These are phyloP conservation scores for Oplegnathus fasciatus DNA, from an alignment of 2,113 vertebrate genomes.

Conservation along the genomic window DNA sequence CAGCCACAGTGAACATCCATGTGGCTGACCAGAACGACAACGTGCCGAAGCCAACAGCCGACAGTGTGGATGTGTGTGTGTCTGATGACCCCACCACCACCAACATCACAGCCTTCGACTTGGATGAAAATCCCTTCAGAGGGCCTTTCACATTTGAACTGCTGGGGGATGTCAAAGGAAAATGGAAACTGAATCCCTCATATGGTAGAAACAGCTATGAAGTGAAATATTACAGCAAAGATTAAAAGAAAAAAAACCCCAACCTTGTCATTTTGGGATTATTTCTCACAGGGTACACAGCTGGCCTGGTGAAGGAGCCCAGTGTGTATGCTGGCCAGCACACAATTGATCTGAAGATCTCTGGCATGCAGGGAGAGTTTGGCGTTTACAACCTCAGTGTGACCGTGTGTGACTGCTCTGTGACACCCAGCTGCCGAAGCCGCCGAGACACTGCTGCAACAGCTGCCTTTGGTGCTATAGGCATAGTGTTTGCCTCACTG, in stretches of 20 bases:
- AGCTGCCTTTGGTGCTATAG: not conserved
- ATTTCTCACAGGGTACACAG: slow-evolving; percentile 57
- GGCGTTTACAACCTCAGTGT: slow-evolving; percentile 62
- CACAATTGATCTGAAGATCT: slow-evolving; percentile 69
- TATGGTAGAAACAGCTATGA: slow-evolving; percentile 55
- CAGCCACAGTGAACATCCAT: slow-evolving; percentile 63
- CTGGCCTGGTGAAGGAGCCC: slow-evolving; percentile 66
- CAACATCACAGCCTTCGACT: slow-evolving; percentile 75
- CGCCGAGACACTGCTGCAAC: not conserved
- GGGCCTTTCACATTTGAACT: slow-evolving; percentile 78
- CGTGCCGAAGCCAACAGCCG: slow-evolving; percentile 18
- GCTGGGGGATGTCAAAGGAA: slow-evolving; percentile 62
- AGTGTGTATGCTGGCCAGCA: slow-evolving; percentile 37
- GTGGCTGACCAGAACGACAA: slow-evolving; percentile 65
- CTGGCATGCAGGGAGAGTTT: slow-evolving; percentile 65
- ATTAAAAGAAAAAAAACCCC: not conserved
- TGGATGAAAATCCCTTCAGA: slow-evolving; percentile 61
- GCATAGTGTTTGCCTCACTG: slow-evolving; percentile 13
- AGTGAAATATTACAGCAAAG: not conserved
- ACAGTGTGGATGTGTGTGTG: slow-evolving; percentile 48
- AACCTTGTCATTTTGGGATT: not conserved
- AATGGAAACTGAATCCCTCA: slow-evolving; percentile 73
- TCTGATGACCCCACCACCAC: slow-evolving; percentile 44
- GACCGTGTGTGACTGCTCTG: slow-evolving; percentile 61
- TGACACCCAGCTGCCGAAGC: slow-evolving; percentile 21